Evolutionary conservation across 2,888 invertebrate genomes (phyloP), one percentile per base, ranked within the genome.

Genomic region (Andrena fulva): DNA sequence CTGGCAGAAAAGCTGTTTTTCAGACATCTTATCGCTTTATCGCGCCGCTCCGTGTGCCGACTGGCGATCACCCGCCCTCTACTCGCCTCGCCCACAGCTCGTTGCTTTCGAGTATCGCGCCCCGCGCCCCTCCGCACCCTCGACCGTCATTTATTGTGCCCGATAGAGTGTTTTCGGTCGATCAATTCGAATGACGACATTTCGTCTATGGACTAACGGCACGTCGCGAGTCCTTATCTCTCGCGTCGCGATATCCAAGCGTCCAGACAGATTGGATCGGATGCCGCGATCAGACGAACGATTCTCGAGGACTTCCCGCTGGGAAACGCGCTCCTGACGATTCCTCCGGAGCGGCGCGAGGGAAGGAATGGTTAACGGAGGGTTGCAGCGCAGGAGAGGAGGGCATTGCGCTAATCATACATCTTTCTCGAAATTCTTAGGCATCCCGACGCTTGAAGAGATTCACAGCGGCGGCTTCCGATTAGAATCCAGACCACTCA

Each of bases 1-100:
- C 77, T 76, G 80, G 81, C 64, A 73, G 83, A 69, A 85, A 90
- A 88, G 88, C 87, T 89, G 89, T 87, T 90, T 88, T 90, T 86
- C 89, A 89, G 84, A 85, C 87, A 90, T 77, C 88, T 91, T 92
- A 92, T 92, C 91, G 77, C 69, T 82, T 90, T 91, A 91, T 91
- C 91, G 78, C 74, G 35, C 24, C 59, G 20, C 66, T 62, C 56
- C 66, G 50, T 69, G 69, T 73, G 60, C 56, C 59, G 33, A 62
- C 63, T 64, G 72, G 76, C 72, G 78, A 87, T 85, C 83, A 64
- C 24, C 33, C 63, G 5, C 63, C 12, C 29, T 16, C 24, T 3
- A 33, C n/a, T 27, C 48, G 2, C 56, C 50, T 48, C 50, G 0
- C 16, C 42, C 4, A 42, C 42, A 6, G 12, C 60, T 24, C 52